Evolutionary conservation across 2,113 vertebrate species (phyloP), one percentile per base, ranked within the genome.

Genomic region (Etheostoma spectabile): DNA sequence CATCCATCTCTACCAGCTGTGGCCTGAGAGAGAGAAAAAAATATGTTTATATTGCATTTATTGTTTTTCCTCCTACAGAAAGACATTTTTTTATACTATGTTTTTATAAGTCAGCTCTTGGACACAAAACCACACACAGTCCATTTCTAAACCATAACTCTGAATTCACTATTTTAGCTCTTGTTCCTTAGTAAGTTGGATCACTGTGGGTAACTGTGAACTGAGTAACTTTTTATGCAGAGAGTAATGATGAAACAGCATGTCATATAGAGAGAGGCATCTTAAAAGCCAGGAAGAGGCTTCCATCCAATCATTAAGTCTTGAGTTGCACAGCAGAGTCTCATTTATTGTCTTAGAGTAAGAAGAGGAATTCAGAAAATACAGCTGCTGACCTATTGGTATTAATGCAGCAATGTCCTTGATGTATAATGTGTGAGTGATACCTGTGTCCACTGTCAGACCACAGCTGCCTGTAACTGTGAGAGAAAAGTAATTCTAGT

Each of bases 221-320:
- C 38, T 42, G 38, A 59, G 53, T 19, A 7, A 79, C 66, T 53
- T 68, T 80, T 83, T 76, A 81, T 52, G 0, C 68, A 56, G n/a
- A 77, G 49, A 33, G 66, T 79, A 84, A 86, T 87, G 88, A 87
- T 86, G 84, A 92, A 90, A 91, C 88, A 84, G 69, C 2, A 46
- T 83, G 82, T 81, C 84, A 88, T 53, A 74, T 61, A 42, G 67
- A 68, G 48, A 86, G 65, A 69, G 38, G 8, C 73, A 74, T 73
- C 85, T 82, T 83, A 85, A 81, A 84, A 92, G 62, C 49, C 82
- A 77, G 75, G 59, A 73, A 75, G 80, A 71, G 78, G 72, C 86
- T 45, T 56, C 82, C 77, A 70, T 85, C 78, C 74, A 74, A 83
- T 74, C 71, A 82, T 74, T 76, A 84, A 80, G 76, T 49, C 75